Evolutionary conservation across 2,797 vertebrate species (phyloP).

Genomic region (Pipistrellus pygmaeus): DNA sequence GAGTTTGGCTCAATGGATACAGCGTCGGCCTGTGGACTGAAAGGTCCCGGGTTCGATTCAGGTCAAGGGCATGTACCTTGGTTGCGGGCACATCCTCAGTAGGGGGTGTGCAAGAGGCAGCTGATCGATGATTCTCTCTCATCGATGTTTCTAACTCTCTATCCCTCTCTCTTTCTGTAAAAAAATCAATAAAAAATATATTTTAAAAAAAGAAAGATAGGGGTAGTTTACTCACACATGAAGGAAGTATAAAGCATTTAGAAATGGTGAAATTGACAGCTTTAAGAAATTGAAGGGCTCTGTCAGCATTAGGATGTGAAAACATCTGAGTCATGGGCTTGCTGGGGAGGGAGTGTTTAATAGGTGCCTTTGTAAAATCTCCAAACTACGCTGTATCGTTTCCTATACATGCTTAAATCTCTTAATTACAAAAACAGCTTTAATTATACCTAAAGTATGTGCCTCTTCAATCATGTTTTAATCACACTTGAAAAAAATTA

Average conservation of each 20-base stretch:
- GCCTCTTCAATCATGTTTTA: constrained; percentile 83
- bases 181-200: too few species aligned
- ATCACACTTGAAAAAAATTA: constrained; percentile 81
- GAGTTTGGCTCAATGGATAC: too few species aligned
- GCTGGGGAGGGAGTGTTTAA: constrained; percentile 78
- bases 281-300: constrained; percentile 64
- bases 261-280: constrained; percentile 76
- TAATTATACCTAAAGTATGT: constrained; percentile 80
- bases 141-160: too few species aligned
- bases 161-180: too few species aligned
- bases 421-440: constrained; percentile 84
- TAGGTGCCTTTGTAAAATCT: constrained; percentile 80
- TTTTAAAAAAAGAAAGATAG: neutral
- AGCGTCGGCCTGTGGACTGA: too few species aligned
- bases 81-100: too few species aligned
- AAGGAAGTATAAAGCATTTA: constrained; percentile 71
- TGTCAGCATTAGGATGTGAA: constrained; percentile 72
- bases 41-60: too few species aligned
- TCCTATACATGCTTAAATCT: constrained; percentile 81
- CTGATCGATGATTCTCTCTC: too few species aligned
- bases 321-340: constrained; percentile 80
- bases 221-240: constrained; percentile 49
- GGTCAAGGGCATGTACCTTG: too few species aligned
- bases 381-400: constrained; percentile 79
- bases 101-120: too few species aligned